These are phyloP conservation scores for Neodontobutis hainanensis DNA, from an alignment of 2,113 vertebrate genomes.

Conservation along the genomic window DNA sequence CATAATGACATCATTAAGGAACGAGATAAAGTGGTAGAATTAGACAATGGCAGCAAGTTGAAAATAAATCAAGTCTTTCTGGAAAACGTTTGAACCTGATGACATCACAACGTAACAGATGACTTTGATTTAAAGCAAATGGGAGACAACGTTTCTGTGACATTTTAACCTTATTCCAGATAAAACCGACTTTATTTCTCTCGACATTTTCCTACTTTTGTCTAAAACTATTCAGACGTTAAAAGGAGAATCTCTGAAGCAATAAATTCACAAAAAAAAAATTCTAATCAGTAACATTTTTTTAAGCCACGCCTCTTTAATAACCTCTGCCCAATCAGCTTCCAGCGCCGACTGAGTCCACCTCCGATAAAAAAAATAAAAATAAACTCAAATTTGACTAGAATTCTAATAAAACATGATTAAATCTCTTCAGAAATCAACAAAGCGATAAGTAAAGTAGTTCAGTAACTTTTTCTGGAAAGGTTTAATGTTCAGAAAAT, in stretches of 20 bases:
- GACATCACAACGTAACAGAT: too few species aligned
- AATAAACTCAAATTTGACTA: not conserved
- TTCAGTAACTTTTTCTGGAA: not conserved
- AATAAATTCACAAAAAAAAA: not conserved
- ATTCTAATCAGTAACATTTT: not conserved
- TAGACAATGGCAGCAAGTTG: too few species aligned
- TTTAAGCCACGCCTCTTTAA: not conserved
- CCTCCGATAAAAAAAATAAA: not conserved
- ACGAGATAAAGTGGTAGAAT: too few species aligned
- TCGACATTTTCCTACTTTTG: not conserved
- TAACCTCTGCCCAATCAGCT: slow-evolving; percentile 1
- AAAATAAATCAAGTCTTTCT: too few species aligned
- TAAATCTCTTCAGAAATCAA: not conserved
- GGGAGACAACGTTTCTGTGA: not conserved
- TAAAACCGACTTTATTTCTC: not conserved
- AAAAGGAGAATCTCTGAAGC: not conserved
- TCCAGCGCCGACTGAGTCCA: slow-evolving; percentile 2
- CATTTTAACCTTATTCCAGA: not conserved
- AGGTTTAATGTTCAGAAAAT: not conserved
- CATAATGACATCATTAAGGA: too few species aligned
- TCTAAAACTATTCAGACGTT: slow-evolving; percentile 1
- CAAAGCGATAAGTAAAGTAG: not conserved
- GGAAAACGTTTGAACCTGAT: too few species aligned
- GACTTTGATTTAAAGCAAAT: too few species aligned
- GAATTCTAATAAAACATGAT: not conserved